phyloP scores from a whole-genome alignment of 2,797 vertebrate species.

The Sylvia borin region DNA sequence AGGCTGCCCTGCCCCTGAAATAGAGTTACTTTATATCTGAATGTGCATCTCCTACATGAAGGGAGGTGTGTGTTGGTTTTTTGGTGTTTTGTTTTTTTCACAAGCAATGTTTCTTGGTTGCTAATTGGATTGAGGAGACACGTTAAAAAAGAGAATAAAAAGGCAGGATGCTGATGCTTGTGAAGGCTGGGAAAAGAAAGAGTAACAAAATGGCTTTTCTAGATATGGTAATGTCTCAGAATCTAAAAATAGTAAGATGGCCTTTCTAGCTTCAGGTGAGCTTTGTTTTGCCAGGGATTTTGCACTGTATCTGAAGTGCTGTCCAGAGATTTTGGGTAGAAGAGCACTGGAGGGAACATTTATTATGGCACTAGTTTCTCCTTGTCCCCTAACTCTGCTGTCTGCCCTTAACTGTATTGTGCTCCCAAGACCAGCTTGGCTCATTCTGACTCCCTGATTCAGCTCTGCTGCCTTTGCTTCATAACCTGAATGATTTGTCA shows the following conservation, averaged over 20 bases:
- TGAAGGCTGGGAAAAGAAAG: not conserved
- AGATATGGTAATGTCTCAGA: not conserved
- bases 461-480: not conserved
- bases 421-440: not conserved
- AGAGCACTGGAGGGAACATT: fast-evolving
- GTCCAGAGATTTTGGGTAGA: not conserved
- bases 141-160: not conserved
- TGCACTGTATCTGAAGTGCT: not conserved
- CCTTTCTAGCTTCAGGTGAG: not conserved
- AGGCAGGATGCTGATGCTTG: not conserved
- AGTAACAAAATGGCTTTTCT: not conserved
- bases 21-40: fast-evolving
- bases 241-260: not conserved
- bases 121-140: not conserved
- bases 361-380: fast-evolving
- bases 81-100: too few species aligned
- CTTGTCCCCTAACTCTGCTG: not conserved
- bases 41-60: not conserved
- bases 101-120: not conserved
- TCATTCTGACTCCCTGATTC: not conserved
- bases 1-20: not conserved
- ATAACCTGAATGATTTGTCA: not conserved
- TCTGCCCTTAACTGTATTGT: not conserved
- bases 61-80: not conserved
- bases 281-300: not conserved